phyloP scores from a whole-genome alignment of 2,888 invertebrate species.

The Flabesymbios commensalis region DNA sequence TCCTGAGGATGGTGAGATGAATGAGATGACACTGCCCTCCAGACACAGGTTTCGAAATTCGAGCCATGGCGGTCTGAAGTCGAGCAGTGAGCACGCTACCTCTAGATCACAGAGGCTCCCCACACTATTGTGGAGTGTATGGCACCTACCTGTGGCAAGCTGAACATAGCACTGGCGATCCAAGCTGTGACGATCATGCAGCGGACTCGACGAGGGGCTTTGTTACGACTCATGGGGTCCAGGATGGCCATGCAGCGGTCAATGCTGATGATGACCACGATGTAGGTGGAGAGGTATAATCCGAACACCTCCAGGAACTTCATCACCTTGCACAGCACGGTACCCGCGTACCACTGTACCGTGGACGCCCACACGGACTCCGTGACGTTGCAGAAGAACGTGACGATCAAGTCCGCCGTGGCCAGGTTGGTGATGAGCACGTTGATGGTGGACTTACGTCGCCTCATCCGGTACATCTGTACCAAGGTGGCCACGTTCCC shows the following conservation, averaged over 20 bases:
- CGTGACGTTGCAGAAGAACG: conserved; percentile 78
- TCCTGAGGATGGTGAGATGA: too few species aligned
- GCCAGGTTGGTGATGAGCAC: conserved; percentile 81
- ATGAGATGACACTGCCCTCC: too few species aligned
- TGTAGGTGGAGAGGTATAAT: conserved; percentile 80
- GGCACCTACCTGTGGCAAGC: conserved; percentile 80
- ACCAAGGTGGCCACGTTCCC: conserved; percentile 79
- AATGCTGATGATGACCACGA: conserved; percentile 79
- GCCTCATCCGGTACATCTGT: conserved; percentile 71
- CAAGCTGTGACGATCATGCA: conserved; percentile 71
- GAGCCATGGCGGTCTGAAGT: too few species aligned
- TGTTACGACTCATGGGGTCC: conserved; percentile 69
- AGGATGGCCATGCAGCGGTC: conserved; percentile 78
- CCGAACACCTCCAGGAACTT: conserved; percentile 80
- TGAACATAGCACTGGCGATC: conserved; percentile 74
- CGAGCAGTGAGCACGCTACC: too few species aligned
- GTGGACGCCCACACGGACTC: conserved; percentile 82
- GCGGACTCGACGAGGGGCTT: conserved; percentile 69
- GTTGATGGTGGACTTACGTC: conserved; percentile 65
- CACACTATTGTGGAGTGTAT: too few species aligned
- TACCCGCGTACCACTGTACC: conserved; percentile 80
- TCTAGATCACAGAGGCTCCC: too few species aligned
- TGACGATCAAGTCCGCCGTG: conserved; percentile 79
- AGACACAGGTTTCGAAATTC: too few species aligned
- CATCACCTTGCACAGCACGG: conserved; percentile 76